Evolutionary conservation across 2,888 invertebrate genomes (phyloP), one percentile per base, ranked within the genome.

Genomic region (Cantharis flavilabris): DNA sequence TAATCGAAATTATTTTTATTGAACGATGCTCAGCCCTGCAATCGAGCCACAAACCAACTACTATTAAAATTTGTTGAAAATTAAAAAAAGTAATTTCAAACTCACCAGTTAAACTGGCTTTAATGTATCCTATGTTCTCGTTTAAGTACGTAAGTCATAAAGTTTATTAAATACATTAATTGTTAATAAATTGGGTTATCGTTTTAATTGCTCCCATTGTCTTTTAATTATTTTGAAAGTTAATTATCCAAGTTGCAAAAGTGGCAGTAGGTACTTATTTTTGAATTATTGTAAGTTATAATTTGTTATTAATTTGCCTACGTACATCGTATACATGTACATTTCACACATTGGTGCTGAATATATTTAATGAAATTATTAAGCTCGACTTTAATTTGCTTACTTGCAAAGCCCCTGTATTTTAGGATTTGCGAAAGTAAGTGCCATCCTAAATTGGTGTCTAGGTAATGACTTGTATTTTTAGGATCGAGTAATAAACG

Each of bases 181-280:
- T 49, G 49, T 49, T 49, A 67, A 67, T 26, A 67, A 67, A 67
- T 67, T 20, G 18, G 65, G 65, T 67, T 67, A 67, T 67, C 65
- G 20, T 23, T 23, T 20, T 23, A 67, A 23, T 67, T 67, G 26
- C 26, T n/a, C n/a, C 65, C 20, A 67, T 67, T 67, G 65, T 67
- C 23, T 67, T 67, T 67, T 67, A 67, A 67, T 67, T 67, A 26
- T 20, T 67, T 64, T 67, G 65, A 67, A 67, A 67, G 65, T 23
- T 67, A 20, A 67, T 67, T 67, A 67, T n/a, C 23, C 9, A 11
- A 49, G 49, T 49, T 49, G n/a, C 49, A 49, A 49, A 49, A 49
- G 49, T 49, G 49, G 49, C 49, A 5, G 49, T 20, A 20, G 20
- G 20, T 49, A 49, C 49, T 49, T 49, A 49, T 7, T 49, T 49